phyloP scores from a whole-genome alignment of 1,140 invertebrate genomes.

The Tetramorium parvispinum region DNA sequence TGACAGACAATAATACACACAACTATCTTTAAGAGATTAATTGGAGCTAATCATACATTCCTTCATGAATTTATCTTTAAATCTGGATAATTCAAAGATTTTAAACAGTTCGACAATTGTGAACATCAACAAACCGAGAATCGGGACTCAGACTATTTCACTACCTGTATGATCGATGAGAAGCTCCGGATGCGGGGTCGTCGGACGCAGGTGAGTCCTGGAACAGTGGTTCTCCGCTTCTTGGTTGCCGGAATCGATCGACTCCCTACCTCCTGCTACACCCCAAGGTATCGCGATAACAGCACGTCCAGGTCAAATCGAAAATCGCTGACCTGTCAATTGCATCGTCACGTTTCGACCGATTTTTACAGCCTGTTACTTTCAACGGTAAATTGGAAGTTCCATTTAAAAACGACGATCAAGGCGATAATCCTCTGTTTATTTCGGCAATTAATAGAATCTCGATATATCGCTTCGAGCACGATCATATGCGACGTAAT shows the following conservation, averaged over 20 bases:
- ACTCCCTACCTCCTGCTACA: constrained; percentile 44
- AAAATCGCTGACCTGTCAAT: background rate
- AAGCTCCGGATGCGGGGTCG: constrained; percentile 73
- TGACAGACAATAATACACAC: too few species aligned
- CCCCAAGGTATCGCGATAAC: background rate
- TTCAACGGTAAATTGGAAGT: background rate
- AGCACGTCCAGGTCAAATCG: background rate
- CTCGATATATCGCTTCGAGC: background rate
- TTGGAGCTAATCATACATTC: background rate
- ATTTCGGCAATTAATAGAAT: background rate
- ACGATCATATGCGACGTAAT: background rate
- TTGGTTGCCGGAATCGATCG: constrained; percentile 65
- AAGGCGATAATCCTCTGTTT: background rate
- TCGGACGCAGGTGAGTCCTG: constrained; percentile 74
- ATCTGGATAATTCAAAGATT: background rate
- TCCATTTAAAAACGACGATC: background rate
- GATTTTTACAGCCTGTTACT: background rate
- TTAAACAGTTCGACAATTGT: background rate
- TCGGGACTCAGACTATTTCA: background rate
- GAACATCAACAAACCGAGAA: background rate
- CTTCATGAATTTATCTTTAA: background rate
- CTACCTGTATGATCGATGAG: constrained; percentile 65
- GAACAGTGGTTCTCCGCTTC: constrained; percentile 66
- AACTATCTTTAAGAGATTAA: background rate
- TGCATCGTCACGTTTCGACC: background rate